These are phyloP conservation scores for Gryon sp. DNA, from an alignment of 1,140 invertebrate genomes.

Conservation along the genomic window DNA sequence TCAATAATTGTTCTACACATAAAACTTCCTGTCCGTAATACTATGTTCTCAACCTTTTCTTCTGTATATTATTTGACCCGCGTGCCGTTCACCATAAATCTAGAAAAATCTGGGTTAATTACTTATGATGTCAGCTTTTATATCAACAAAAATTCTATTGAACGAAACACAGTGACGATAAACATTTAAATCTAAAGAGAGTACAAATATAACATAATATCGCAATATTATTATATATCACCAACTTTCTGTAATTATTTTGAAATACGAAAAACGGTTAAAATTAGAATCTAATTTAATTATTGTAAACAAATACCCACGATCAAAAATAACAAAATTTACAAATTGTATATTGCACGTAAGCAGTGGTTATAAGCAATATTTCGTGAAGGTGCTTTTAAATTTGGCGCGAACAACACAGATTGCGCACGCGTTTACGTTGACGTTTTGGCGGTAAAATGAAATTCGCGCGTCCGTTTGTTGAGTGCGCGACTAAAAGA, in stretches of 20 bases:
- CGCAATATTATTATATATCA: too few species aligned
- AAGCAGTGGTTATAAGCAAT: too few species aligned
- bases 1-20: constrained; percentile 55
- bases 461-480: constrained; percentile 64
- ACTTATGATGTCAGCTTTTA: constrained; percentile 61
- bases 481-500: constrained; percentile 69
- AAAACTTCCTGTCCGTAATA: constrained; percentile 52
- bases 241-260: too few species aligned
- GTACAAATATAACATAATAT: too few species aligned
- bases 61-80: constrained; percentile 55
- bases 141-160: background rate
- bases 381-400: constrained; percentile 7
- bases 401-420: constrained; percentile 33
- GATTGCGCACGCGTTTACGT: constrained; percentile 26
- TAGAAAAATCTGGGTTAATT: constrained; percentile 75
- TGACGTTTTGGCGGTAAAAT: constrained; percentile 35
- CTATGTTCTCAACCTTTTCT: constrained; percentile 48
- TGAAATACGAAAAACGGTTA: too few species aligned
- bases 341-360: too few species aligned
- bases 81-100: constrained; percentile 72
- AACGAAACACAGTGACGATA: too few species aligned
- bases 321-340: constrained; percentile 2
- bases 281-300: too few species aligned
- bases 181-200: too few species aligned
- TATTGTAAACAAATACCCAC: constrained; percentile 45